Conservation (phyloP, 1,140 invertebrate genomes). For the Zaprionus davidi region DNA sequence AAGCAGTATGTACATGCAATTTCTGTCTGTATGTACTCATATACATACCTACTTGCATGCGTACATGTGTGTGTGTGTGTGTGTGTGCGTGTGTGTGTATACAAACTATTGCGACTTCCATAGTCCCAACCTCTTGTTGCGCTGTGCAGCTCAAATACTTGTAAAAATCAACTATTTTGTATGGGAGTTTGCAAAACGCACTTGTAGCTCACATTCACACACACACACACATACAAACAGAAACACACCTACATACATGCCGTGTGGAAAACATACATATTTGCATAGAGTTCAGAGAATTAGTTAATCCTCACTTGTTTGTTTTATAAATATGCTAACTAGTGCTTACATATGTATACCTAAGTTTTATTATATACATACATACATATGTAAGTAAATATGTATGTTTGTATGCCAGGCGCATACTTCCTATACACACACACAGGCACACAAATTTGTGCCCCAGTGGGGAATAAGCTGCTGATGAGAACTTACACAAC, state of each 20-base stretch:
- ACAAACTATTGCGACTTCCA: slow-evolving; percentile 39
- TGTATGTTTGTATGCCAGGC: slow-evolving; percentile 3
- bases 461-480: slow-evolving; percentile 1
- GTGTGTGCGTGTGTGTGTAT: slow-evolving; percentile 46
- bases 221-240: slow-evolving; percentile 17
- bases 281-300: too few relatives aligned
- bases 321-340: slow-evolving; percentile 1
- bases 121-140: slow-evolving; percentile 74
- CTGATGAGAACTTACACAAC: slow-evolving; percentile 1
- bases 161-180: slow-evolving; percentile 26
- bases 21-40: not conserved
- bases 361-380: slow-evolving; percentile 4
- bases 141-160: slow-evolving; percentile 53
- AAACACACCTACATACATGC: not conserved
- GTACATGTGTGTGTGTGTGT: slow-evolving; percentile 30
- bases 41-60: not conserved
- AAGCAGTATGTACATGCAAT: slow-evolving; percentile 9
- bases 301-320: not conserved
- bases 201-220: slow-evolving; percentile 32
- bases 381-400: slow-evolving; percentile 1
- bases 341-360: not conserved
- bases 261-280: not conserved
- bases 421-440: slow-evolving; percentile 10
- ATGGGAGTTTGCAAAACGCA: slow-evolving; percentile 17
- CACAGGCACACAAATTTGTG: slow-evolving; percentile 1